Base-by-base conservation (phyloP, 1,140 invertebrate genomes). In the Calycopis cecrops region DNA sequence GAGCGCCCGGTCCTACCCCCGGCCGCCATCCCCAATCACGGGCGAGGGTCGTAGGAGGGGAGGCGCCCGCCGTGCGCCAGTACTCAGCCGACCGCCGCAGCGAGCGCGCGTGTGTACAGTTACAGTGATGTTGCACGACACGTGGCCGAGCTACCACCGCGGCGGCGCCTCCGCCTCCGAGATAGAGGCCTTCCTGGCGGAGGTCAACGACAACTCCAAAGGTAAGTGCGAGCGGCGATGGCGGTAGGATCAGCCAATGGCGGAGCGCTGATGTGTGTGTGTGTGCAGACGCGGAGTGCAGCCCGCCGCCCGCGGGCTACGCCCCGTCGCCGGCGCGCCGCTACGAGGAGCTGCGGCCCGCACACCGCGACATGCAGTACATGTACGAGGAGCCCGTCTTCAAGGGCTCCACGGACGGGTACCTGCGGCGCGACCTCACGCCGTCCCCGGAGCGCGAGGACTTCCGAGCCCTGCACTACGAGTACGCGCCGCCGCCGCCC, bases 271-370 rank as follows among this genome's bases (percentile, higher is more conserved):
- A 68, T 69, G 71, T 69, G 74, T 66, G 76, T 63, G 71, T 55
- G 55, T 58, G 63, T 55, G 67, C 60, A 56, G 67, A 59, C 54
- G 67, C 60, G 56, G 69, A 64, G 64, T 75, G 73, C 55, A 77
- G 74, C 73, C 71, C 73, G 70, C 70, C 68, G 68, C 73, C 71
- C 62, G 67, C 69, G 69, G 67, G 63, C 54, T 60, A 57, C 53
- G 60, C 51, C 47, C 59, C 62, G 72, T 69, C 74, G 63, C 70
- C 71, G 71, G 71, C 73, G 68, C 71, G 73, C 69, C 71, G 78
- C 74, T 81, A 81, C 71, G 72, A 81, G 76, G 76, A 79, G 72
- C 74, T 79, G 76, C 76, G 76, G 65, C 75, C 77, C 58, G 71
- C 68, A 61, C 56, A 37, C 57, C 77, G 77, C 69, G 79, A 83